Evolutionary conservation across 2,113 vertebrate species (phyloP), one percentile per base, ranked within the genome.

Genomic region (Rhagologus leucostigma): DNA sequence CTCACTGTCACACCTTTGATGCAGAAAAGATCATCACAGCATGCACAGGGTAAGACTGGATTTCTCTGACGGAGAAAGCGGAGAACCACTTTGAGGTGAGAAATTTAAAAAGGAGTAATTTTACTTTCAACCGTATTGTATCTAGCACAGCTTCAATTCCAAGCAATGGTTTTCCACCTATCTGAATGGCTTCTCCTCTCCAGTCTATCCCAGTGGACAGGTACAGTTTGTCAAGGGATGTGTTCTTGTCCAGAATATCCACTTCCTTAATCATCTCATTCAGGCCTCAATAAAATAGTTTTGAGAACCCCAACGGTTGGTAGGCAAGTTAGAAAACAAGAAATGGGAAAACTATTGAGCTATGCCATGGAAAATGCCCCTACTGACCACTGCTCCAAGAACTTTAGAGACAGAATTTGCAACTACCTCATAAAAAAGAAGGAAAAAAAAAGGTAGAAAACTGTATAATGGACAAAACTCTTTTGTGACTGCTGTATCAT

Each of bases 1-100:
- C 32, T 44, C 67, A n/a, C 65, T 60, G 10, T 22, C 85, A 21
- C 9, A 67, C 14, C 52, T 87, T 35, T 52, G 9, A 74, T 3
- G 29, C 59, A 80, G 57, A 85, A 85, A 68, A 33, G 30, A 85
- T n/a, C 24, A 1, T 11, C 50, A 29, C n/a, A 65, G 64, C 64
- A 33, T 12, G 5, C 1, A 1, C 0, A 39, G n/a, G 41, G 3
- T 29, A 53, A 56, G 41, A 49, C 52, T 13, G 35, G 57, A 59
- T 46, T 90, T 75, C 78, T 87, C 75, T 46, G 33, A 83, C 69
- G 53, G 30, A 73, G 7, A 39, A 84, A 84, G 49, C 7, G 35
- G 14, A 85, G 33, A 93, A 83, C 32, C 29, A 62, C 57, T 64
- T 12, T 23, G 39, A 55, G 35, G 27, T 23, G 32, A 30, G 19